These are phyloP conservation scores for Calephelis nemesis DNA, from an alignment of 1,140 invertebrate species.

Conservation along the genomic window DNA sequence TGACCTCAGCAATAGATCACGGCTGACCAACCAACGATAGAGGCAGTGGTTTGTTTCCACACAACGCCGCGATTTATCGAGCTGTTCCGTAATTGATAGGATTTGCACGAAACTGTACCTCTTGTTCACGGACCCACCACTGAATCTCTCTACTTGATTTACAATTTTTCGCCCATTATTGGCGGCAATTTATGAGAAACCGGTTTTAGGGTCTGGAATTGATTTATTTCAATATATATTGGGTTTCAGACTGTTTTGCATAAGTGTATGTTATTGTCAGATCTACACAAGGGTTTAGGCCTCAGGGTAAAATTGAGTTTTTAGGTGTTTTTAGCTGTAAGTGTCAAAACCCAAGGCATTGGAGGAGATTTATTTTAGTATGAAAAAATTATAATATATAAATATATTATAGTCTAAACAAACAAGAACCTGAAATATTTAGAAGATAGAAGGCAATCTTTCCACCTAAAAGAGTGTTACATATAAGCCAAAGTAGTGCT, in stretches of 20 bases:
- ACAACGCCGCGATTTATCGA: conserved; percentile 57
- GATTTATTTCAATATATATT: neutral
- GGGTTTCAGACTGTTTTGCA: neutral
- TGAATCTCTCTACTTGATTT: conserved; percentile 33
- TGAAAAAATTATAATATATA: too few relatives aligned
- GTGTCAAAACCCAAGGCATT: too few relatives aligned
- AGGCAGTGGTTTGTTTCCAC: conserved; percentile 55
- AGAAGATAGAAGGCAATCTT: too few relatives aligned
- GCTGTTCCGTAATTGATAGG: conserved; percentile 52
- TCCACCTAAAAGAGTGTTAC: too few relatives aligned
- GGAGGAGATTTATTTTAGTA: too few relatives aligned
- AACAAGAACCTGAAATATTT: too few relatives aligned
- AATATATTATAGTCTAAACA: too few relatives aligned
- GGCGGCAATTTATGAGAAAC: conserved; percentile 8
- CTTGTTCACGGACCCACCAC: conserved; percentile 37
- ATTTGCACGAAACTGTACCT: conserved; percentile 45
- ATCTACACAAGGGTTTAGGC: too few relatives aligned
- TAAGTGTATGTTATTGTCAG: too few relatives aligned
- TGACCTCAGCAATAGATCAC: conserved; percentile 46
- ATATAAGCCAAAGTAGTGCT: too few relatives aligned
- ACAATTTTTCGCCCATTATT: conserved; percentile 27
- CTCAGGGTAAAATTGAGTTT: too few relatives aligned
- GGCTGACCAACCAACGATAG: conserved; percentile 53
- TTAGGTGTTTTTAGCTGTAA: too few relatives aligned
- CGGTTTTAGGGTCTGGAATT: conserved; percentile 1